These are phyloP conservation scores for Eumeta japonica DNA, from an alignment of 1,140 invertebrate genomes.

Conservation along the genomic window DNA sequence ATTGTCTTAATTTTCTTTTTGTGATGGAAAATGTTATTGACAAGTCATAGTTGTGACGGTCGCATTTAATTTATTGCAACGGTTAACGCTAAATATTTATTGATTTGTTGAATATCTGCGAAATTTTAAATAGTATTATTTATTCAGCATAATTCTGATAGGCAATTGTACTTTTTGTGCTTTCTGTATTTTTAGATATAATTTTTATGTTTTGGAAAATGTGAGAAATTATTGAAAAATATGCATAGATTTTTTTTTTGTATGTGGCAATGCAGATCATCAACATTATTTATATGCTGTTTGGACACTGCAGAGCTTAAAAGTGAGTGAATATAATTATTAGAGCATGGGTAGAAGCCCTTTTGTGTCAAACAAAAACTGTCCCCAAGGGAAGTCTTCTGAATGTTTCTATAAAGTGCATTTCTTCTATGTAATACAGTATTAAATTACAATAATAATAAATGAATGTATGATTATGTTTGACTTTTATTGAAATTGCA, in stretches of 20 bases:
- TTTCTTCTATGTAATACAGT: slow-evolving; percentile 87
- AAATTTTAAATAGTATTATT: slow-evolving; percentile 42
- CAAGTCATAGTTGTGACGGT: slow-evolving; percentile 49
- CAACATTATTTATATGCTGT: slow-evolving; percentile 30
- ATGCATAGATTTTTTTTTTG: slow-evolving; percentile 56
- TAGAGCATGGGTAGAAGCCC: no score
- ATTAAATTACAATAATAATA: slow-evolving; percentile 71
- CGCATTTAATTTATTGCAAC: background rate
- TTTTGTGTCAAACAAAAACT: slow-evolving; percentile 26
- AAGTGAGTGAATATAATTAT: no score
- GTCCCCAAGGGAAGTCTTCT: slow-evolving; percentile 68
- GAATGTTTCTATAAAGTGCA: slow-evolving; percentile 84
- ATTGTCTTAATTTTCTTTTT: slow-evolving; percentile 27
- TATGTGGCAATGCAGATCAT: slow-evolving; percentile 58
- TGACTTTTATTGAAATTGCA: slow-evolving; percentile 6
- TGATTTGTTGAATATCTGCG: slow-evolving; percentile 52
- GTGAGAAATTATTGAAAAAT: slow-evolving; percentile 48
- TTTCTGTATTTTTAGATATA: slow-evolving; percentile 42
- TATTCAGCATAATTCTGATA: slow-evolving; percentile 45
- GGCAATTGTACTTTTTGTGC: slow-evolving; percentile 41
- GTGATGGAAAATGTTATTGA: slow-evolving; percentile 53
- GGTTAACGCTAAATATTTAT: slow-evolving; percentile 3
- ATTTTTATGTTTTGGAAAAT: slow-evolving; percentile 46
- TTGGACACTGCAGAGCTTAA: background rate
- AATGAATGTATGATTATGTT: slow-evolving; percentile 46